Evolutionary conservation across 2,888 invertebrate species (phyloP).

Genomic region (Archips xylosteana): DNA sequence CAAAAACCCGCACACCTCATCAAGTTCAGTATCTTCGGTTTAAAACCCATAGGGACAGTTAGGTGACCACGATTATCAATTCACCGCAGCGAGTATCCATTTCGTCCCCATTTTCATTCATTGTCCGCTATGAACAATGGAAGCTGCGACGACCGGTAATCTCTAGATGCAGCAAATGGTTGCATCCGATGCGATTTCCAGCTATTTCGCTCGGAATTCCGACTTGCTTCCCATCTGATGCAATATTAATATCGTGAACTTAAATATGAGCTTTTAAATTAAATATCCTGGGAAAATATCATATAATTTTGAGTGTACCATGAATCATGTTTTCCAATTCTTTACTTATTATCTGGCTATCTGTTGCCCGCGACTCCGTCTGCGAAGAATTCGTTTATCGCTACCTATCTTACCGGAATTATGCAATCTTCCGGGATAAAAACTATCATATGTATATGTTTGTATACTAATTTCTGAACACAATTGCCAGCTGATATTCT

Average conservation of each 20-base stretch:
- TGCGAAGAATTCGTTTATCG: too few relatives aligned
- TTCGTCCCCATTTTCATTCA: not conserved
- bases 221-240: conserved; percentile 7
- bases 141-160: conserved; percentile 5
- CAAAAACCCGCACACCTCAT: not conserved
- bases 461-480: too few relatives aligned
- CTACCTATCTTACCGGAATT: too few relatives aligned
- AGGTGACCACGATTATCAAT: not conserved
- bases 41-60: not conserved
- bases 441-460: too few relatives aligned
- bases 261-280: not conserved
- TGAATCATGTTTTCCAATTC: too few relatives aligned
- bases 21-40: not conserved
- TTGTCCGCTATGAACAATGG: conserved; percentile 10
- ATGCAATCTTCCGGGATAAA: too few relatives aligned
- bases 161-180: conserved; percentile 1
- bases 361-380: too few relatives aligned
- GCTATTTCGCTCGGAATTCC: not conserved
- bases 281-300: too few relatives aligned
- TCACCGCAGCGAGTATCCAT: not conserved
- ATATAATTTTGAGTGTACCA: too few relatives aligned
- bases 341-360: too few relatives aligned
- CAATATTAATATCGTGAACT: not conserved
- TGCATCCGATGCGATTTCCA: conserved; percentile 2
- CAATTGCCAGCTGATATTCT: too few relatives aligned